phyloP scores from a whole-genome alignment of 2,113 vertebrate genomes.

The Eudyptes chrysolophus region DNA sequence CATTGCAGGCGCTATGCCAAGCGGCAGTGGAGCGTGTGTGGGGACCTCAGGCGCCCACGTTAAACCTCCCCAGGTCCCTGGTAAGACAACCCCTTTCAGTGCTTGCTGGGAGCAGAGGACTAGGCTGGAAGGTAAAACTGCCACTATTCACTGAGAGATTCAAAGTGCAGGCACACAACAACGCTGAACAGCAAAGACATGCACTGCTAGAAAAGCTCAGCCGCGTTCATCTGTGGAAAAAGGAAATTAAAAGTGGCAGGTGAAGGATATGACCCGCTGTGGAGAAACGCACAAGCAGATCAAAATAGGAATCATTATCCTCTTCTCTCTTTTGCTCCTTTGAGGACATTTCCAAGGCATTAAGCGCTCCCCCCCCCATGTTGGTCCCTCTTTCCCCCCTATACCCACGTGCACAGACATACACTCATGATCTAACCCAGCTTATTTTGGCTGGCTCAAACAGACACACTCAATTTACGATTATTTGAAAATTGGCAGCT shows the following conservation, averaged over 20 bases:
- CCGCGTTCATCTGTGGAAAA: background rate
- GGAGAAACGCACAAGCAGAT: background rate
- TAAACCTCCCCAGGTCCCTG: background rate
- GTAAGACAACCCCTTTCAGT: background rate
- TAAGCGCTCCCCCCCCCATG: background rate
- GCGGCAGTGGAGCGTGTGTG: background rate
- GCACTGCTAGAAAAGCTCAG: background rate
- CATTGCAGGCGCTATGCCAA: background rate
- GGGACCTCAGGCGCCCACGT: rapidly evolving
- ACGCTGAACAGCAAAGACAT: background rate
- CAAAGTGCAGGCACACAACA: background rate
- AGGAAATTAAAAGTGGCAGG: background rate
- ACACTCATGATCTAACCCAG: background rate
- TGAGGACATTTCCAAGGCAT: background rate
- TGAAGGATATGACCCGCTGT: background rate
- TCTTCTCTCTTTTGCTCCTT: background rate
- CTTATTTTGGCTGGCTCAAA: constrained; percentile 20
- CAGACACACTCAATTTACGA: background rate
- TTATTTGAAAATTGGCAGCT: constrained; percentile 29
- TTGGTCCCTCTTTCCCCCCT: background rate
- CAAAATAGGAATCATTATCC: background rate
- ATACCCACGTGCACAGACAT: background rate
- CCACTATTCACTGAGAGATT: background rate
- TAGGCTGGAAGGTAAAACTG: background rate
- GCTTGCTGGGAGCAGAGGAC: background rate